A percentile compares a stretch with the other conserved stretches of the same genome.
phyloP scores from a whole-genome alignment of 2,888 invertebrate species.

The Eristalis intricaria region DNA sequence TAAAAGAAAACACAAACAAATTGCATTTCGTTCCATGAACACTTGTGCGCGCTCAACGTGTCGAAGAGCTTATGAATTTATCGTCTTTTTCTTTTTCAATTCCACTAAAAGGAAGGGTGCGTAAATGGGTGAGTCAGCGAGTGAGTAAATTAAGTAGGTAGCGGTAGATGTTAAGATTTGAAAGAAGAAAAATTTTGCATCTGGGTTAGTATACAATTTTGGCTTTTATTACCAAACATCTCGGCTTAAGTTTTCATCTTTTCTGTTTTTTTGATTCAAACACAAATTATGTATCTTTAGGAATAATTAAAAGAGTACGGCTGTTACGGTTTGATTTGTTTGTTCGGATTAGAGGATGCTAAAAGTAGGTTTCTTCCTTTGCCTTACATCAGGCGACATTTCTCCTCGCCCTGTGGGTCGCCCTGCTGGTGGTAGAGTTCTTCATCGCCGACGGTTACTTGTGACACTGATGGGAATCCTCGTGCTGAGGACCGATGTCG shows the following conservation, averaged over 20 bases:
- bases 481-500: slow-evolving; percentile 83
- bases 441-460: slow-evolving; percentile 76
- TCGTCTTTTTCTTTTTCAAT: slow-evolving; percentile 20
- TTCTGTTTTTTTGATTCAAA: slow-evolving; percentile 16
- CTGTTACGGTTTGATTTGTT: not conserved
- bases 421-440: slow-evolving; percentile 80
- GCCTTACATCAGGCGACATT: slow-evolving; percentile 79
- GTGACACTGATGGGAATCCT: slow-evolving; percentile 76
- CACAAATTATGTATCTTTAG: slow-evolving; percentile 33
- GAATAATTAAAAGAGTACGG: slow-evolving; percentile 20
- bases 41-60: slow-evolving; percentile 46
- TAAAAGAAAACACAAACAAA: slow-evolving; percentile 27
- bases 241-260: slow-evolving; percentile 11
- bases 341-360: not conserved
- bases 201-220: slow-evolving; percentile 43
- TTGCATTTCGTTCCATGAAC: slow-evolving; percentile 56
- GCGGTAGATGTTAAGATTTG: not conserved
- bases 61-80: not conserved
- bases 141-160: not conserved
- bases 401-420: slow-evolving; percentile 78
- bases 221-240: slow-evolving; percentile 48
- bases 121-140: not conserved
- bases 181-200: slow-evolving; percentile 8
- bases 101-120: not conserved
- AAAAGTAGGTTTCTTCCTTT: slow-evolving; percentile 19